Evolutionary conservation across 2,113 vertebrate genomes (phyloP).

Genomic region (Cercopithecus mona): DNA sequence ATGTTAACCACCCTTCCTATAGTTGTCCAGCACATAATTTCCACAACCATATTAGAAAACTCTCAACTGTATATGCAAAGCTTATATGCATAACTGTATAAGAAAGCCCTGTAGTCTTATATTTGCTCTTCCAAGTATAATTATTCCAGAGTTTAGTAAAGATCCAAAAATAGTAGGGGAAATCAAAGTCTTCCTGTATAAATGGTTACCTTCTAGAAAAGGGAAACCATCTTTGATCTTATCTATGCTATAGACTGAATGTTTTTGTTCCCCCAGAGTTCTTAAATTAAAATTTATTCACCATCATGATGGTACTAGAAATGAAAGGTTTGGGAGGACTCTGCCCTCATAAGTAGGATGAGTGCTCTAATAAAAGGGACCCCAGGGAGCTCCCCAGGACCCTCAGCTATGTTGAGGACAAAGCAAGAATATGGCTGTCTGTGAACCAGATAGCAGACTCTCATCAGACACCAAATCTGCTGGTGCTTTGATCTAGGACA

Average conservation of each 20-base stretch:
- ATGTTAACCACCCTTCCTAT: too few relatives aligned
- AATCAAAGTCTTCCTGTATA: not conserved
- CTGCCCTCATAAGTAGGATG: not conserved
- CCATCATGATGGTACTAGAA: too few relatives aligned
- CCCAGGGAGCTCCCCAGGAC: not conserved
- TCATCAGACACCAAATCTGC: not conserved
- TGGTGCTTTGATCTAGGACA: not conserved
- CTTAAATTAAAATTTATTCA: not conserved
- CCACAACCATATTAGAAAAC: not conserved
- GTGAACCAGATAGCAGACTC: not conserved
- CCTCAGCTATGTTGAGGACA: not conserved
- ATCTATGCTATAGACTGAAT: not conserved
- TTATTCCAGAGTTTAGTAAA: not conserved
- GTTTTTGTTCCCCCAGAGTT: not conserved
- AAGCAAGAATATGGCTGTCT: not conserved
- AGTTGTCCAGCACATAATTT: not conserved
- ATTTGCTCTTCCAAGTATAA: not conserved
- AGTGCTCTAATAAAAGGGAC: not conserved
- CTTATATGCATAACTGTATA: too few relatives aligned
- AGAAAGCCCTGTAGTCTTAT: not conserved
- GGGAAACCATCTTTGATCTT: not conserved
- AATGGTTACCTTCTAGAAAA: not conserved
- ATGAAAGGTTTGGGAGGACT: rapidly evolving
- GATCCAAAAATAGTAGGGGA: not conserved
- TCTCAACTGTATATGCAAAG: not conserved